phyloP scores from a whole-genome alignment of 2,113 vertebrate species.

The Charadrius vociferus region DNA sequence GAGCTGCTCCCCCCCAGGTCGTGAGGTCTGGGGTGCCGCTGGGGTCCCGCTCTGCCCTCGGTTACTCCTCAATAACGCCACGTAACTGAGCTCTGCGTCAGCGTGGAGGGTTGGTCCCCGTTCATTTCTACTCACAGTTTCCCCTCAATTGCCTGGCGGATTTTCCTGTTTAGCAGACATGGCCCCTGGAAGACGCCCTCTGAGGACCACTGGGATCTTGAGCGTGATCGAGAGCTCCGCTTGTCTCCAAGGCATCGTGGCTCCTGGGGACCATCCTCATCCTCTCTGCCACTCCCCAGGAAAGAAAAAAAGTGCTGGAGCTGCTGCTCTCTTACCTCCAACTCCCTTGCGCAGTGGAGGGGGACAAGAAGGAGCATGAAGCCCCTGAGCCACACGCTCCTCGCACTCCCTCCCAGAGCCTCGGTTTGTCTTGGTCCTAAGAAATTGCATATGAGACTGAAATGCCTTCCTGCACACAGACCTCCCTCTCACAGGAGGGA shows the following conservation, averaged over 20 bases:
- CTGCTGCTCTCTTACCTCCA: fast-evolving
- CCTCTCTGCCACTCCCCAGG: background rate
- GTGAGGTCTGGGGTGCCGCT: fast-evolving
- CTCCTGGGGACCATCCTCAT: background rate
- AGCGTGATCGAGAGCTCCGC: fast-evolving
- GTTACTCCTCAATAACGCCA: background rate
- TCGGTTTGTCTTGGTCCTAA: background rate
- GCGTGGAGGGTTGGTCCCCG: background rate
- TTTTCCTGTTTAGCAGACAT: background rate
- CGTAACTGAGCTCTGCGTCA: background rate
- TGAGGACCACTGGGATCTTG: background rate
- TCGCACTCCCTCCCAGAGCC: background rate
- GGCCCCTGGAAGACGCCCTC: background rate
- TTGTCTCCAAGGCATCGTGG: background rate
- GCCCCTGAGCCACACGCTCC: background rate
- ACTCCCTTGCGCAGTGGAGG: background rate
- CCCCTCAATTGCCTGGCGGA: background rate
- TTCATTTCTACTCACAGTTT: background rate
- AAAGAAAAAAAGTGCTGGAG: background rate
- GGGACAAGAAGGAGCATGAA: background rate
- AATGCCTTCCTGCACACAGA: background rate
- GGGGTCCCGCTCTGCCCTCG: background rate
- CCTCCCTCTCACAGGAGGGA: background rate
- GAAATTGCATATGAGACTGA: background rate
- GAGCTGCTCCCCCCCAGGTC: background rate